Percentiles rank a stretch among this genome's conserved stretches.
Evolutionary conservation across 1,140 invertebrate species (phyloP).

Genomic region (Scylla paramamosain): DNA sequence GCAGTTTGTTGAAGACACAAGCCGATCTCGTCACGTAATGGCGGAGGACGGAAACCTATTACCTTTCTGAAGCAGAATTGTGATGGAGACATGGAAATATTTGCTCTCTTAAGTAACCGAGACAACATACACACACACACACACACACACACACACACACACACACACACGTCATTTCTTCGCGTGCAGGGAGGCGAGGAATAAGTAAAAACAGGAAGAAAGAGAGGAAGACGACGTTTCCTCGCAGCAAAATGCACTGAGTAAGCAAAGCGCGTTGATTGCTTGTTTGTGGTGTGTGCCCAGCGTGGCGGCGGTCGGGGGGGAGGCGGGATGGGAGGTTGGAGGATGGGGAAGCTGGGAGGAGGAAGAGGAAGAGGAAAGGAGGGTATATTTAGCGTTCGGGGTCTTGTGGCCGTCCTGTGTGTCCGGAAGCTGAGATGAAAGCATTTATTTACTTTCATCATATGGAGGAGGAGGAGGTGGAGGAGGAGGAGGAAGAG

Average conservation of each 20-base stretch:
- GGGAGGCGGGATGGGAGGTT: too few species aligned
- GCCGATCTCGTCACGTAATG: too few species aligned
- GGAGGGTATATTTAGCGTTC: neutral
- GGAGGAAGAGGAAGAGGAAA: neutral
- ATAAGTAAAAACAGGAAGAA: neutral
- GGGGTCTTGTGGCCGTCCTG: neutral
- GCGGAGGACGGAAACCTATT: too few species aligned
- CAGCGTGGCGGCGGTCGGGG: neutral
- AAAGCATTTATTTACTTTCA: too few species aligned
- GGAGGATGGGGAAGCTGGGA: too few species aligned
- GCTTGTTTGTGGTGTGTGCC: neutral
- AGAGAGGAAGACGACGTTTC: neutral
- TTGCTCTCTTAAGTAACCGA: too few species aligned
- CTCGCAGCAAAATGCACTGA: conserved; percentile 2
- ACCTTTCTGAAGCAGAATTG: too few species aligned
- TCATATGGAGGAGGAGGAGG: neutral
- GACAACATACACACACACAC: neutral
- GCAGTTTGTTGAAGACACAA: too few species aligned
- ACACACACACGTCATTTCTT: neutral
- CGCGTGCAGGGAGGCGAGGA: neutral
- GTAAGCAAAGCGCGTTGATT: neutral
- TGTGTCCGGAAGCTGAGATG: too few species aligned
- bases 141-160: conserved; percentile 11
- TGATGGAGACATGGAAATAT: too few species aligned
- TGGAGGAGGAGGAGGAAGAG: neutral